These are phyloP conservation scores for Pterocles burchelli DNA, from an alignment of 2,113 vertebrate species.

Conservation along the genomic window DNA sequence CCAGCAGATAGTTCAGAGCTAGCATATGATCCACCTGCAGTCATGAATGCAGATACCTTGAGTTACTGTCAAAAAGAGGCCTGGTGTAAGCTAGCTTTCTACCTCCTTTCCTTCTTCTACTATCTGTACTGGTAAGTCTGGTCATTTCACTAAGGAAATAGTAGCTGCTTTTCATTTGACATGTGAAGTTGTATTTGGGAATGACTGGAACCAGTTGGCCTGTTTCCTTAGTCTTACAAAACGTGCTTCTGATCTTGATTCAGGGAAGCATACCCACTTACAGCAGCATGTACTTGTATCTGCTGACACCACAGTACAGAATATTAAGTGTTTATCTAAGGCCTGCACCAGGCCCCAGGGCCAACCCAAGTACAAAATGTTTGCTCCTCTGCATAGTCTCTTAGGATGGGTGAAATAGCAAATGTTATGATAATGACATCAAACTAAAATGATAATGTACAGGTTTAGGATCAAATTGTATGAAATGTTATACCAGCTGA, in stretches of 20 bases:
- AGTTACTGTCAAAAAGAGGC: constrained; percentile 98
- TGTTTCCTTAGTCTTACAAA: not conserved
- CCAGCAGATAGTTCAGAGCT: constrained; percentile 94
- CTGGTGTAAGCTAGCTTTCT: constrained; percentile 99
- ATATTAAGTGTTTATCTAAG: not conserved
- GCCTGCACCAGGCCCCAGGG: not conserved
- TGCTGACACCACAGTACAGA: not conserved
- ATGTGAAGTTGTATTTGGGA: not conserved
- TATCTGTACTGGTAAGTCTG: constrained; percentile 96
- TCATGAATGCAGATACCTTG: constrained; percentile 95
- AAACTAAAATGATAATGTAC: not conserved
- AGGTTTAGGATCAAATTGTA: not conserved
- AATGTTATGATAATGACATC: not conserved
- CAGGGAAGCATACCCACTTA: not conserved
- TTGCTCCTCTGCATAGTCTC: not conserved
- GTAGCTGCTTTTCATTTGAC: not conserved
- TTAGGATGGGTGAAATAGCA: not conserved
- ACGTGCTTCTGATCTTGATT: not conserved
- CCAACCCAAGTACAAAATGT: not conserved
- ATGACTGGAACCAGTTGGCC: not conserved
- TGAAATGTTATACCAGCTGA: not conserved
- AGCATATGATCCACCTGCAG: constrained; percentile 91
- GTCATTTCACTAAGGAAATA: not conserved
- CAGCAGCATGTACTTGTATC: not conserved
- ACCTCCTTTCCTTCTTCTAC: constrained; percentile 98